phyloP scores from a whole-genome alignment of 2,113 vertebrate genomes.

The Neolamprologus hecqui region DNA sequence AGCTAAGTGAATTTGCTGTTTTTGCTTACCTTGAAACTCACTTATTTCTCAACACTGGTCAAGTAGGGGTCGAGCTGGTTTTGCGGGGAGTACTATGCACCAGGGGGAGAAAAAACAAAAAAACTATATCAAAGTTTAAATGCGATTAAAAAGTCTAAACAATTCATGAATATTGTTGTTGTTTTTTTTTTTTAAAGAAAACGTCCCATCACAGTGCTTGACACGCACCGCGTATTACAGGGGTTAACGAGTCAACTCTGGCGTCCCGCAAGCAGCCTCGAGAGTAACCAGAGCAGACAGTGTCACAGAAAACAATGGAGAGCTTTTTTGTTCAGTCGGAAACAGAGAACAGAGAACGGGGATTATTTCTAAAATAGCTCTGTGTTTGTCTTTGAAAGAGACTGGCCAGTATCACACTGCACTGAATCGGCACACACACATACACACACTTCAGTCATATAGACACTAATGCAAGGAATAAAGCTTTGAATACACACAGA shows the following conservation, averaged over 20 bases:
- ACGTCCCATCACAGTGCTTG: background rate
- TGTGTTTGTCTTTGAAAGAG: constrained; percentile 56
- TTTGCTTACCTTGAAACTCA: background rate
- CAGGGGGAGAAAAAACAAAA: background rate
- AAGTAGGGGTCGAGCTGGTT: background rate
- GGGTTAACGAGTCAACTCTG: constrained; percentile 45
- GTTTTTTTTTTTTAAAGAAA: background rate
- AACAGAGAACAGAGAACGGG: constrained; percentile 31
- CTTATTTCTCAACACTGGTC: background rate
- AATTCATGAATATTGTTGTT: background rate
- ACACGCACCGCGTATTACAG: background rate
- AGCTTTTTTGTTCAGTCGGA: constrained; percentile 20
- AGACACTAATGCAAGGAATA: background rate
- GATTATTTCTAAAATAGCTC: constrained; percentile 55
- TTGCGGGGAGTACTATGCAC: background rate
- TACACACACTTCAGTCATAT: background rate
- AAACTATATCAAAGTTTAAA: background rate
- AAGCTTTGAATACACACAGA: background rate
- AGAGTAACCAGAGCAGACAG: constrained; percentile 36
- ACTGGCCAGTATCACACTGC: constrained; percentile 51
- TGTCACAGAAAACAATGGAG: constrained; percentile 34
- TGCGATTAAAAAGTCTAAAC: background rate
- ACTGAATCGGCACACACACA: constrained; percentile 1
- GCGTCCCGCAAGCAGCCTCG: background rate
- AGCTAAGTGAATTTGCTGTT: background rate